Percentiles rank a stretch among this genome's conserved stretches.
These are phyloP conservation scores for Gastracanthus pulcherrimus DNA, from an alignment of 2,888 invertebrate species.

Conservation along the genomic window DNA sequence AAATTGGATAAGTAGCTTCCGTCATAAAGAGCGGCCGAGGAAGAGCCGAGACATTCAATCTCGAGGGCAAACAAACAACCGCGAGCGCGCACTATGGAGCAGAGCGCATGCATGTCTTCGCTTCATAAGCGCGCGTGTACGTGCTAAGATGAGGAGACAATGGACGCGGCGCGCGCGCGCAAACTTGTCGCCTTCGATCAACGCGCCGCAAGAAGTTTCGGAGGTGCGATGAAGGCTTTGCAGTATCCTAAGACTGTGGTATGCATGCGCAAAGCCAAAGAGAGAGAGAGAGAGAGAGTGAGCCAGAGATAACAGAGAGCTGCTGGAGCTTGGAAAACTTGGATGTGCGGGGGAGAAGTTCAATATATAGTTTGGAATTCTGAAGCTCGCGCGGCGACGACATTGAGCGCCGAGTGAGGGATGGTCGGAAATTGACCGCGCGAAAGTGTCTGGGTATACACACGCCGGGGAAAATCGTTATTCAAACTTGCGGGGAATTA, in stretches of 20 bases:
- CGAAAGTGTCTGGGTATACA: neutral
- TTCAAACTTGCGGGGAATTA: too few relatives aligned
- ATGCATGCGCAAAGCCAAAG: too few relatives aligned
- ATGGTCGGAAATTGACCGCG: neutral
- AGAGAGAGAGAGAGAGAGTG: too few relatives aligned
- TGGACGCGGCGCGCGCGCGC: neutral
- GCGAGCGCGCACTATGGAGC: neutral
- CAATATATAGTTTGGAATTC: neutral
- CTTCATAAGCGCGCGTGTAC: neutral
- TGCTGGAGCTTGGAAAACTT: too few relatives aligned
- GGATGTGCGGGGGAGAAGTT: too few relatives aligned
- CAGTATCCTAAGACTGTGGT: neutral
- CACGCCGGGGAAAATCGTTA: neutral
- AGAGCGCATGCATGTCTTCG: neutral
- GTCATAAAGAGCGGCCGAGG: conserved; percentile 24
- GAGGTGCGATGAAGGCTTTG: neutral
- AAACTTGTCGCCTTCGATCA: neutral
- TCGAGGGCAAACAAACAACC: conserved; percentile 25
- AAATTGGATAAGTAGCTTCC: conserved; percentile 59
- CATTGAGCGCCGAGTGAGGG: too few relatives aligned
- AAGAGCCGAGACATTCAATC: conserved; percentile 24
- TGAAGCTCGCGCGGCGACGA: neutral
- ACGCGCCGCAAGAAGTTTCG: neutral
- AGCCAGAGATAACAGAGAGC: neutral
- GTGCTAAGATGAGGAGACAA: neutral